Evolutionary conservation across 1,140 invertebrate genomes (phyloP).

Genomic region (Drosophila pachea): DNA sequence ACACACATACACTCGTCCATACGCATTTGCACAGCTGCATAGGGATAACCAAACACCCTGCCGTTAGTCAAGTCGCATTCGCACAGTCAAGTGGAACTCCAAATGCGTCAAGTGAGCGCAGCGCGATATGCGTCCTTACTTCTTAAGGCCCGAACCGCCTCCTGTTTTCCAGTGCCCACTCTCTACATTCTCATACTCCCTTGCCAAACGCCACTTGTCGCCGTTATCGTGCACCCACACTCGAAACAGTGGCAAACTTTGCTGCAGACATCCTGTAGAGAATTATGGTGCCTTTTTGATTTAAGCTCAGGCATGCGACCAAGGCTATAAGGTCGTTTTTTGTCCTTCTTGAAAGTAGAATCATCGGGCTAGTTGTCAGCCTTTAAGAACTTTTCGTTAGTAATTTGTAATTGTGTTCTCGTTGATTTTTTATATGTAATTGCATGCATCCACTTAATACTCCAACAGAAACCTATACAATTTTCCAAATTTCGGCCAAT

Average conservation of each 20-base stretch:
- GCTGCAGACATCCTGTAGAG: slow-evolving; percentile 54
- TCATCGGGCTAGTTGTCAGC: neutral
- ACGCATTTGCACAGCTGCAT: slow-evolving; percentile 9
- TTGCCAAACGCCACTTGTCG: slow-evolving; percentile 23
- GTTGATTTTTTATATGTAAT: neutral
- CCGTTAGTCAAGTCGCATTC: slow-evolving; percentile 48
- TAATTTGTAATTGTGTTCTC: neutral
- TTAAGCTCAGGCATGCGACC: slow-evolving; percentile 22
- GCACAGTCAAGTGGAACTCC: slow-evolving; percentile 49
- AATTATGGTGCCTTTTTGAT: slow-evolving; percentile 53
- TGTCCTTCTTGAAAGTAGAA: neutral
- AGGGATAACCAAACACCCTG: slow-evolving; percentile 35
- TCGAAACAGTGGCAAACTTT: slow-evolving; percentile 47
- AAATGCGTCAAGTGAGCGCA: slow-evolving; percentile 49
- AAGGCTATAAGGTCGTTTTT: neutral
- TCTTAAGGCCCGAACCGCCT: neutral
- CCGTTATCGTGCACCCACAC: slow-evolving; percentile 28
- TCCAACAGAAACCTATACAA: neutral
- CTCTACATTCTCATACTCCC: neutral
- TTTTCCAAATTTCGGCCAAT: neutral
- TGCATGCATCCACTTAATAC: neutral
- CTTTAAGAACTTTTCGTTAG: neutral
- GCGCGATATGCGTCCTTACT: slow-evolving; percentile 26
- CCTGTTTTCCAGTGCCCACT: too few species aligned
- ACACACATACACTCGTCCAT: neutral